Conservation (phyloP, 2,888 invertebrate genomes). For the Metalampra italica region DNA sequence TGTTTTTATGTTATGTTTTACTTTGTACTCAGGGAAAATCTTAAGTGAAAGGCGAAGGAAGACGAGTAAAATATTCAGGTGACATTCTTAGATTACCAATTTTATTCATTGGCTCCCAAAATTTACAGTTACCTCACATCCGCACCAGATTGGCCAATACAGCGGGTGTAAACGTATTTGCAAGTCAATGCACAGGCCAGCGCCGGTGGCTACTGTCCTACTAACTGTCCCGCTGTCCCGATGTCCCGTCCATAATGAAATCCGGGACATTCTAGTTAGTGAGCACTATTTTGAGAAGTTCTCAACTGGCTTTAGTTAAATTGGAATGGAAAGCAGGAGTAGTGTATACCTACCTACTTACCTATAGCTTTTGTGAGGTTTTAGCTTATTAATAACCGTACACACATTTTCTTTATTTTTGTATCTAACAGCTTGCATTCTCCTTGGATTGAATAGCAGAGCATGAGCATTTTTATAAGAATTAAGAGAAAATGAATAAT, state of each 20-base stretch:
- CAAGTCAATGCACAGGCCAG: slow-evolving; percentile 23
- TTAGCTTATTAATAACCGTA: too few species aligned
- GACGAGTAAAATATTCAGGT: too few species aligned
- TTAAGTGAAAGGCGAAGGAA: too few species aligned
- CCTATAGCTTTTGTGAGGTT: not conserved
- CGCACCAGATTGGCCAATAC: not conserved
- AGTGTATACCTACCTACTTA: not conserved
- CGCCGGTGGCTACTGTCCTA: not conserved
- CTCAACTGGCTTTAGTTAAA: not conserved
- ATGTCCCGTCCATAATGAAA: slow-evolving; percentile 12
- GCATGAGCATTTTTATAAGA: too few species aligned
- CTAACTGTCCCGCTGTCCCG: slow-evolving; percentile 6
- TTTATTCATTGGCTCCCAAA: not conserved
- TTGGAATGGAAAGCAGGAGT: not conserved
- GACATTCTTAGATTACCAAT: too few species aligned
- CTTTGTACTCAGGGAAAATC: too few species aligned
- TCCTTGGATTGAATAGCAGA: too few species aligned
- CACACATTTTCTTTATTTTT: too few species aligned
- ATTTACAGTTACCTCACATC: not conserved
- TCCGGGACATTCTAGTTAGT: slow-evolving; percentile 20
- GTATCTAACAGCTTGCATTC: too few species aligned
- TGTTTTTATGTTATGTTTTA: too few species aligned
- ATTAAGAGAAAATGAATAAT: too few species aligned
- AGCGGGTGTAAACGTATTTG: slow-evolving; percentile 19
- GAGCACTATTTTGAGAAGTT: not conserved